Base-by-base conservation (phyloP, 1,140 invertebrate species). In the Brachionus angularis region DNA sequence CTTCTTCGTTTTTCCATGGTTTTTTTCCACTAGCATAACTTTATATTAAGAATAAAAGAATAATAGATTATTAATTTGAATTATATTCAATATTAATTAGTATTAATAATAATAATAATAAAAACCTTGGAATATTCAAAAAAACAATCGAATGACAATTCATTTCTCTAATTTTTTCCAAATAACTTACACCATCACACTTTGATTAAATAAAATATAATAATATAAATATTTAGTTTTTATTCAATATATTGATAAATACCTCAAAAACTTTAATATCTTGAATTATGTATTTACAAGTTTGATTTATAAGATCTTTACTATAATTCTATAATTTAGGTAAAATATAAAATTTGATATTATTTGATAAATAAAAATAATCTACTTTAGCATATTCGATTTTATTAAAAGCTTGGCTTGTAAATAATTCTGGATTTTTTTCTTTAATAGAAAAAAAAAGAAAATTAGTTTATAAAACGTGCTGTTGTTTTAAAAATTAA, bases 341-440 rank as follows among this genome's bases (percentile, higher is more conserved):
- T 29, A 47, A 47, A n/a, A 44, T 18, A 33, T 46, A 16, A 46
- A 44, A 23, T 29, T 16, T 27, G 12, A 10, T 31, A 27, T 21
- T 4, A 3, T 33, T 0, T 29, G 10, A 25, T 34, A 25, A 7
- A 4, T 3, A 34, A 12, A 21, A n/a, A 16, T 7, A 25, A 42
- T 21, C 29, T 47, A 67, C 62, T 23, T 67, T 67, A 4, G 62
- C 62, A 47, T 67, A 67, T 67, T 67, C 62, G 7, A 67, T 67
- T 67, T 67, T 67, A 33, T 67, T 67, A 47, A 71, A 71, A 31
- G 49, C 67, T 5, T 50, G 67, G 12, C 67, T 67, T 3, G 62
- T 71, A 52, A 71, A 71, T 8, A 71, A 23, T 44, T 71, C 46
- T 18, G 49, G 46, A 71, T 71, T 52, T 52, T 71, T 52, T 29